Evolutionary conservation across 2,113 vertebrate genomes (phyloP).

Genomic region (Cyanoramphus novaezelandiae): DNA sequence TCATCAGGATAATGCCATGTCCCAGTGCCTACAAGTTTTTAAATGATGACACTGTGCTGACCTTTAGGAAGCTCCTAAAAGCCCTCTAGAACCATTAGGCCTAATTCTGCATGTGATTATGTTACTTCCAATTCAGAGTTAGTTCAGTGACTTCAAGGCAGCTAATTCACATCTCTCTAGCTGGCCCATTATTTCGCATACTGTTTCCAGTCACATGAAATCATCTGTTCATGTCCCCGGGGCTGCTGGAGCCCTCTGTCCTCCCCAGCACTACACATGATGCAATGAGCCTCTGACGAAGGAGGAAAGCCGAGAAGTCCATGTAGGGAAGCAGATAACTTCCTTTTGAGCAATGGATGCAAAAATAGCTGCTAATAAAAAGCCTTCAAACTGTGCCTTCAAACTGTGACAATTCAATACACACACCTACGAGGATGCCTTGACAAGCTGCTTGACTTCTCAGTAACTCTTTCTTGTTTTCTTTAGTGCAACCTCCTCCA

Average conservation of each 20-base stretch:
- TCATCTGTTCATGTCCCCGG: background rate
- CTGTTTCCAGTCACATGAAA: constrained; percentile 19
- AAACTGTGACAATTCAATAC: constrained; percentile 77
- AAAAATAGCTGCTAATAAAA: constrained; percentile 85
- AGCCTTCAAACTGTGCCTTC: constrained; percentile 78
- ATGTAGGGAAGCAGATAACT: constrained; percentile 79
- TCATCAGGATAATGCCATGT: background rate
- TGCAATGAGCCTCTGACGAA: constrained; percentile 69
- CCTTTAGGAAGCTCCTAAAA: background rate
- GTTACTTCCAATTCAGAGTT: background rate
- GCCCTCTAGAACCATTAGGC: background rate
- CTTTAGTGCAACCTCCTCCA: constrained; percentile 59
- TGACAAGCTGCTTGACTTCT: constrained; percentile 78
- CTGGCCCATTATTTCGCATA: constrained; percentile 9
- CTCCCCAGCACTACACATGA: constrained; percentile 71
- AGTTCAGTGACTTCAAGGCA: background rate
- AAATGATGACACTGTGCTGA: background rate
- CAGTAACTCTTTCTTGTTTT: constrained; percentile 74
- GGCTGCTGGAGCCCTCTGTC: constrained; percentile 64
- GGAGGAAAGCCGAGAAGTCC: constrained; percentile 71
- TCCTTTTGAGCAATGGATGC: constrained; percentile 71
- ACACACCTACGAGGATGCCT: constrained; percentile 80
- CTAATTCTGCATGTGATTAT: background rate
- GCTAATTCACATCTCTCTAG: background rate
- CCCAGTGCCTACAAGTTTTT: background rate